Percentiles rank a stretch among this genome's conserved stretches.
phyloP scores from a whole-genome alignment of 1,140 invertebrate genomes.

The Tetramorium alpestre region DNA sequence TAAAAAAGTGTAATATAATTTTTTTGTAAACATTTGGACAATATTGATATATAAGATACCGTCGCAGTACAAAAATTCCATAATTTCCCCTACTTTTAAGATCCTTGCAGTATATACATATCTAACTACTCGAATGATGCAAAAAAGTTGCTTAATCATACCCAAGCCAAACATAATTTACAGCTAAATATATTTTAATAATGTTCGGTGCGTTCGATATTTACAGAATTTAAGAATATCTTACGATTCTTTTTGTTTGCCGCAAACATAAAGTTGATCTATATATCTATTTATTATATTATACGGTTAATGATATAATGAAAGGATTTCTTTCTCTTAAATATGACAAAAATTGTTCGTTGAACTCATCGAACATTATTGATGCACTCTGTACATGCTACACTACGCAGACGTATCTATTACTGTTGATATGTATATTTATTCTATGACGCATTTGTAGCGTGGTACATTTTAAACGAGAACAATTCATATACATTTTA shows the following conservation, averaged over 20 bases:
- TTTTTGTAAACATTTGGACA: slow-evolving; percentile 73
- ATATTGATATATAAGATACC: slow-evolving; percentile 74
- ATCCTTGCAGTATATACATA: slow-evolving; percentile 62
- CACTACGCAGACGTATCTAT: slow-evolving; percentile 62
- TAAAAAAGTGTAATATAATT: slow-evolving; percentile 72
- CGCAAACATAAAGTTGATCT: background rate
- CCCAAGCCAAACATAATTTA: slow-evolving; percentile 20
- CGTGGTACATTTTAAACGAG: slow-evolving; percentile 60
- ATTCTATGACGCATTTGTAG: slow-evolving; percentile 73
- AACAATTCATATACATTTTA: slow-evolving; percentile 61
- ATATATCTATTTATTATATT: background rate
- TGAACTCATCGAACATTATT: background rate
- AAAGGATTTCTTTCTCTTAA: background rate
- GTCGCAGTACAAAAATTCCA: slow-evolving; percentile 72
- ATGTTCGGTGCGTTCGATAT: background rate
- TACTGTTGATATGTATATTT: slow-evolving; percentile 72
- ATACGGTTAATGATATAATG: background rate
- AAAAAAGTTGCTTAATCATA: slow-evolving; percentile 31
- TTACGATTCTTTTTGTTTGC: background rate
- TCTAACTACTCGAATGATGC: slow-evolving; percentile 36
- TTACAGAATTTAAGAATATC: background rate
- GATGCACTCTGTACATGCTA: slow-evolving; percentile 14
- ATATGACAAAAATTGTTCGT: background rate
- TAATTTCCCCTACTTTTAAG: slow-evolving; percentile 70
- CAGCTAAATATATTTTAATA: background rate